A percentile compares a stretch with the other conserved stretches of the same genome.
These are phyloP conservation scores for Ichneumon xanthorius DNA, from an alignment of 2,888 invertebrate genomes.

Conservation along the genomic window DNA sequence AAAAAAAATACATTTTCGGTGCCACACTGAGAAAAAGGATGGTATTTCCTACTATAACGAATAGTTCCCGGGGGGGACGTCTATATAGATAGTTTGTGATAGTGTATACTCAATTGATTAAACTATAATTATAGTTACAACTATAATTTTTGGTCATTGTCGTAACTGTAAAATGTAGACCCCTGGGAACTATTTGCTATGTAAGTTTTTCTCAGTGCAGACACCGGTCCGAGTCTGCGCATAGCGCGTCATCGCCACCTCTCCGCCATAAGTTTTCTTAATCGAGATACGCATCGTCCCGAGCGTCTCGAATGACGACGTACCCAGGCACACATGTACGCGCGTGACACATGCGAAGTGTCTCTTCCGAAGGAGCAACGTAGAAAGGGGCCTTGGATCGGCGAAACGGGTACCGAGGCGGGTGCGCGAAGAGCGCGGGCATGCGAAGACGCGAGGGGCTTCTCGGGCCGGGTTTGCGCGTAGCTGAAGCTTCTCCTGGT, in stretches of 20 bases:
- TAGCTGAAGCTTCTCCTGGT: slow-evolving; percentile 55
- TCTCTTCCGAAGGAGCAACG: background rate
- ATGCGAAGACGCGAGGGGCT: slow-evolving; percentile 59
- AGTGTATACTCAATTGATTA: no score
- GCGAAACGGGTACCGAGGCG: slow-evolving; percentile 40
- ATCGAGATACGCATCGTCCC: slow-evolving; percentile 52
- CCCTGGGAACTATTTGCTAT: no score
- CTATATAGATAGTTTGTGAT: no score
- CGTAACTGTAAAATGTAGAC: no score
- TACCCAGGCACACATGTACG: background rate
- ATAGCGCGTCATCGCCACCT: slow-evolving; percentile 29
- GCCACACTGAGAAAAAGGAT: no score
- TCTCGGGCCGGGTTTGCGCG: slow-evolving; percentile 26
- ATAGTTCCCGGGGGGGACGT: no score
- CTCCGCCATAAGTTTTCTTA: slow-evolving; percentile 33
- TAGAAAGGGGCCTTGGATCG: slow-evolving; percentile 47
- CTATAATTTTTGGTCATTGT: no score
- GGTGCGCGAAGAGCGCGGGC: slow-evolving; percentile 16
- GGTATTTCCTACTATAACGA: no score
- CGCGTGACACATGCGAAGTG: slow-evolving; percentile 2
- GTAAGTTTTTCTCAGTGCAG: background rate
- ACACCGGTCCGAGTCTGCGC: slow-evolving; percentile 31
- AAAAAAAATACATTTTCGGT: no score
- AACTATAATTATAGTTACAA: no score
- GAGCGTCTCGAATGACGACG: slow-evolving; percentile 55